Conservation (phyloP, 2,888 invertebrate genomes). For the Busseola fusca region DNA sequence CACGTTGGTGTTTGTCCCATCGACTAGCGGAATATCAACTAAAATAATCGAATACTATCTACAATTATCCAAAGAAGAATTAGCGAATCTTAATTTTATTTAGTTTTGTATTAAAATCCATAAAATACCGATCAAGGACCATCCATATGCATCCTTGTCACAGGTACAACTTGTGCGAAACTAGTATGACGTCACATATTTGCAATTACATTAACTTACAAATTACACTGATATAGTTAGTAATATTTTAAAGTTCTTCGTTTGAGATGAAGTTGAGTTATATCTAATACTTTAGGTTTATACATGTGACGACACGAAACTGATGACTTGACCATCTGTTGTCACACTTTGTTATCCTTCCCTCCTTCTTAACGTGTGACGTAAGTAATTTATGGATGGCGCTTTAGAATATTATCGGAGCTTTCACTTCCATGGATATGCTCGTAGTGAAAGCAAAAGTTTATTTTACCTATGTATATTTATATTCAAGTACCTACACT, state of each 20-base stretch:
- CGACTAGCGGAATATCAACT: slow-evolving; percentile 72
- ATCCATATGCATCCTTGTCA: not conserved
- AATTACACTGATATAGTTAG: not conserved
- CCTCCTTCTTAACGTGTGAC: not conserved
- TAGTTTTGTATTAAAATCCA: slow-evolving; percentile 3
- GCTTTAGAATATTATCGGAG: not conserved
- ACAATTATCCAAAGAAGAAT: slow-evolving; percentile 5
- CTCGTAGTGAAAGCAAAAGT: not conserved
- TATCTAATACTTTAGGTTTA: not conserved
- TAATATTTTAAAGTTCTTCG: not conserved
- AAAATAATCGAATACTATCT: slow-evolving; percentile 4
- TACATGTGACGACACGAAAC: not conserved
- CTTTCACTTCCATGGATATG: not conserved
- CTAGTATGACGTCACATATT: slow-evolving; percentile 1
- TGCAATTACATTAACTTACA: not conserved
- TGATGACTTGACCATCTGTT: not conserved
- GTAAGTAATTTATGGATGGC: not conserved
- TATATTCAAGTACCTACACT: not conserved
- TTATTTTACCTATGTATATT: slow-evolving; percentile 5
- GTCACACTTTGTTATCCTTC: not conserved
- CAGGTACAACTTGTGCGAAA: not conserved
- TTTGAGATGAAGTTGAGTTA: not conserved
- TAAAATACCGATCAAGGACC: not conserved
- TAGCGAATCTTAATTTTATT: not conserved
- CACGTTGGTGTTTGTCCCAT: slow-evolving; percentile 94